Base-by-base conservation (phyloP, 2,888 invertebrate species). In the Alloscopus bannaensis region DNA sequence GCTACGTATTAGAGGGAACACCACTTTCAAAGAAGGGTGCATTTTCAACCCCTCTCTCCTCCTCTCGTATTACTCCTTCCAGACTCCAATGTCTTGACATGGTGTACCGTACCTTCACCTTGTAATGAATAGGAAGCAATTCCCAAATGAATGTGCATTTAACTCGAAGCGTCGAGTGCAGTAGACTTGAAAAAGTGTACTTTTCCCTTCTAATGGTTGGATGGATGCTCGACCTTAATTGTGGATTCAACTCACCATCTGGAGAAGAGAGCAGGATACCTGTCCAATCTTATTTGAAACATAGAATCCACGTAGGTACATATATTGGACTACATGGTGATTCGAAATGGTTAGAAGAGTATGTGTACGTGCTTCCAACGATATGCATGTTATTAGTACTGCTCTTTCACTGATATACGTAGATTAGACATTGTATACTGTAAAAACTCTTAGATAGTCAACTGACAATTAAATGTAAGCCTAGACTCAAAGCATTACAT, bases 61-160 rank as follows among this genome's bases (percentile, higher is more conserved):
- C 18, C 3, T 36, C 13, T 36, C 13, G 36, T 36, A 6, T 29
- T n/a, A n/a, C n/a, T n/a, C n/a, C n/a, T n/a, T n/a, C n/a, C n/a
- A n/a, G n/a, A n/a, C n/a, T n/a, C n/a, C n/a, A 42, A 45, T 45
- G 45, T 13, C 16, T 24, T 26, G 26, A 59, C 45, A 65, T 50
- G 50, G 68, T 68, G 29, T 40, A 68, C 68, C 45, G 22, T 31
- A 18, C 6, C 40, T 55, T n/a, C 36, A 24, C 26, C 22, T 24
- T 57, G 20, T 75, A 75, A 75, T 75, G 68, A 75, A 75, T 75
- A 59, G 75, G 40, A 47, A 75, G 45, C 75, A 40, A 55, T 75
- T 66, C 31, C 20, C 47, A 50, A 68, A 68, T 68, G 42, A 68
- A 60, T 26, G 40, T 65, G 29, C 31, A 55, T 31, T 68, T 20